A percentile compares a stretch with the other conserved stretches of the same genome.
Evolutionary conservation across 2,888 invertebrate species (phyloP).

Genomic region (Nematopogon swammerdamellus): DNA sequence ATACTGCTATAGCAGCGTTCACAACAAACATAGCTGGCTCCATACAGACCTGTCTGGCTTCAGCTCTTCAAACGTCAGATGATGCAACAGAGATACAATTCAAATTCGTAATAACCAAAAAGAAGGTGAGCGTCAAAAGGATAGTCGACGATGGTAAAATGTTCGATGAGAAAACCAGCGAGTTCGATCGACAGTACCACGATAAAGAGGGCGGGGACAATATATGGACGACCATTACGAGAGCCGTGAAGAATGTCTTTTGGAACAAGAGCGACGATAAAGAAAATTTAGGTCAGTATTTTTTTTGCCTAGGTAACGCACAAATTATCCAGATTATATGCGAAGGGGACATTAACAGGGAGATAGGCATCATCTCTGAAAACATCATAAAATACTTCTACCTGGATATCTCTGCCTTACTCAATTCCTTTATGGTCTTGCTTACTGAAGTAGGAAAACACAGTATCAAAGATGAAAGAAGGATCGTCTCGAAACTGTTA

Average conservation of each 20-base stretch:
- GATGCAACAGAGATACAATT: conserved; percentile 49
- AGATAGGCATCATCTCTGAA: too few relatives aligned
- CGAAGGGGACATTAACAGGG: background rate
- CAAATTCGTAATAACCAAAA: conserved; percentile 44
- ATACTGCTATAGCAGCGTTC: conserved; percentile 32
- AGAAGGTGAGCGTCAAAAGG: conserved; percentile 34
- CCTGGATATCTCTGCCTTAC: too few relatives aligned
- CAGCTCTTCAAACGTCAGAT: conserved; percentile 31
- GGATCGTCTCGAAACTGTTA: too few relatives aligned
- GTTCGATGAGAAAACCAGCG: conserved; percentile 19
- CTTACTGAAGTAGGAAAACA: too few relatives aligned
- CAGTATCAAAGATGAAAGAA: too few relatives aligned
- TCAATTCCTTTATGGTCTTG: too few relatives aligned
- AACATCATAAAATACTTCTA: too few relatives aligned
- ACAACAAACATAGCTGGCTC: conserved; percentile 37
- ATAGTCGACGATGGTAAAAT: conserved; percentile 21
- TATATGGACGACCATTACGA: conserved; percentile 42
- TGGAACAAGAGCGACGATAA: conserved; percentile 28
- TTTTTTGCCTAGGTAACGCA: background rate
- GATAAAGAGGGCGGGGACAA: conserved; percentile 28
- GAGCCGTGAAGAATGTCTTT: conserved; percentile 42
- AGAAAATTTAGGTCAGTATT: background rate
- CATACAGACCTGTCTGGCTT: conserved; percentile 34
- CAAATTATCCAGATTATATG: background rate
- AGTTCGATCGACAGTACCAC: conserved; percentile 18